Base-by-base conservation (phyloP, 1,140 invertebrate genomes). In the Physella acuta region DNA sequence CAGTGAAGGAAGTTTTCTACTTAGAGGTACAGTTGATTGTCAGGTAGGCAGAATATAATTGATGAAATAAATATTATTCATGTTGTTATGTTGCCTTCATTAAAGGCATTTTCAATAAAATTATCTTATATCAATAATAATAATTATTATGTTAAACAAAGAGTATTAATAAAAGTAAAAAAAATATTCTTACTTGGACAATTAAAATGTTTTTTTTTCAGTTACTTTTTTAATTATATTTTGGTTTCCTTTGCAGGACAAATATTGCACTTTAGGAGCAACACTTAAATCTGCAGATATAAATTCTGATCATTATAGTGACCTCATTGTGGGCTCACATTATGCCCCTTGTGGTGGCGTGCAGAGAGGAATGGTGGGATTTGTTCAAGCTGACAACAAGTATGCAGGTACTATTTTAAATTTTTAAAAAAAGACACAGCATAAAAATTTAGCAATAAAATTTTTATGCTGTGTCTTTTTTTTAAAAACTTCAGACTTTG, bases 221-320 rank as follows among this genome's bases (percentile, higher is more conserved):
- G 20, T 55, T 14, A 30, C 53, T 55, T 24, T 55, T 24, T 24
- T 55, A 24, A 55, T 20, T 8, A 55, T 20, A 24, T 24, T 55
- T 14, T 20, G 24, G 20, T 20, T 24, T 14, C 24, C 11, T 55
- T 55, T 55, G 5, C 53, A 81, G 76, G 64, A 67, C 20, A 36
- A 72, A 51, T 79, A 79, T 63, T 82, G 81, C 69, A 81, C 78
- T 62, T 68, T 79, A 52, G 81, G 79, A 11, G 76, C 66, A 62
- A 64, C 71, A 11, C 56, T 82, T 58, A 53, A 70, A 14, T 63
- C 68, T 31, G 79, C 71, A 4, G 79, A 82, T 68, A 14, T 82
- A 0, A 76, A 80, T 68, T 51, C 49, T 33, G 81, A 82, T 66
- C 74, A 73, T 1, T 67, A 73, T 37, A 34, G 60, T 49, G 81